Conservation (phyloP, 2,113 vertebrate genomes). For the Poecilia latipinna region DNA sequence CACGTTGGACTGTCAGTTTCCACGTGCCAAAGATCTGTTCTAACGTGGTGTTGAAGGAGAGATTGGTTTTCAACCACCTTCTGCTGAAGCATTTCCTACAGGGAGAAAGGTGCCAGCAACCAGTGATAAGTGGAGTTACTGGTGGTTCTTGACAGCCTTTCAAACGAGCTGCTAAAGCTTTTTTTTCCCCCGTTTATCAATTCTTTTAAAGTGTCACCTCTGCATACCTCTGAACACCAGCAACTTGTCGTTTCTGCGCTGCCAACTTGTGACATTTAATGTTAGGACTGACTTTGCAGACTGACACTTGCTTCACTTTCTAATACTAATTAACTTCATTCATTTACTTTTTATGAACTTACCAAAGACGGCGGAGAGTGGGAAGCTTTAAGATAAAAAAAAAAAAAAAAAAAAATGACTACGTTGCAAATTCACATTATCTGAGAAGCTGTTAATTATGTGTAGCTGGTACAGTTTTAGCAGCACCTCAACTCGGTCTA, state of each 20-base stretch:
- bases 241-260: slow-evolving; percentile 9
- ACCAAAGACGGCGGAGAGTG: background rate
- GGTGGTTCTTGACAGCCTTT: slow-evolving; percentile 65
- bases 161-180: slow-evolving; percentile 56
- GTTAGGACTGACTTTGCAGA: slow-evolving; percentile 17
- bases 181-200: slow-evolving; percentile 39
- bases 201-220: slow-evolving; percentile 42
- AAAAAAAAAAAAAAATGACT: background rate
- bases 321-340: slow-evolving; percentile 12
- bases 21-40: slow-evolving; percentile 51
- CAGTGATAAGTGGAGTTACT: slow-evolving; percentile 64
- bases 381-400: background rate
- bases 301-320: slow-evolving; percentile 23
- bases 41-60: slow-evolving; percentile 47
- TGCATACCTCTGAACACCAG: slow-evolving; percentile 16
- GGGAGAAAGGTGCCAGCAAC: slow-evolving; percentile 62
- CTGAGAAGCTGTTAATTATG: background rate
- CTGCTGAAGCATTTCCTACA: slow-evolving; percentile 56
- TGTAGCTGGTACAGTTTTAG: background rate
- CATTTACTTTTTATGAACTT: slow-evolving; percentile 26
- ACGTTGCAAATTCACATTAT: background rate
- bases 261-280: slow-evolving; percentile 7
- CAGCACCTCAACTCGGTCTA: slow-evolving; percentile 11
- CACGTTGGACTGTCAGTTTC: slow-evolving; percentile 43
- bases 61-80: slow-evolving; percentile 62